phyloP scores from a whole-genome alignment of 2,797 vertebrate species.

The Neomorphus geoffroyi region DNA sequence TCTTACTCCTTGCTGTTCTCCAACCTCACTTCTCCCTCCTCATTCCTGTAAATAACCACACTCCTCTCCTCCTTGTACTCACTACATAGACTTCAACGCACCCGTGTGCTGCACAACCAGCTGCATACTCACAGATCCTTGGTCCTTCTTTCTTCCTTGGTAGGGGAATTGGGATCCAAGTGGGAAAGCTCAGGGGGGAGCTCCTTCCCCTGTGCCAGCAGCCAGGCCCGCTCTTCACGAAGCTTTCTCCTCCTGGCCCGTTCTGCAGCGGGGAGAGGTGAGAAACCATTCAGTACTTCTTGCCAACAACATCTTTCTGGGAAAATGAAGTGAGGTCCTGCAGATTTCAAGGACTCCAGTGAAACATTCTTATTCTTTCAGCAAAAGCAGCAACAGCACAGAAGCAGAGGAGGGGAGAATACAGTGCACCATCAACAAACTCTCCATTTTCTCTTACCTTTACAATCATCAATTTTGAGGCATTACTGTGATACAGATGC shows the following conservation, averaged over 20 bases:
- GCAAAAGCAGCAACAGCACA: neutral
- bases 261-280: conserved; percentile 73
- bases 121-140: conserved; percentile 87
- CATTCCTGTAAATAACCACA: neutral
- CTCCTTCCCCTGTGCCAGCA: conserved; percentile 93
- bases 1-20: neutral
- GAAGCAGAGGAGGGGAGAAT: neutral
- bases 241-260: conserved; percentile 92
- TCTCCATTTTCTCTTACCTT: neutral
- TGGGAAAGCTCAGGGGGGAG: conserved; percentile 91
- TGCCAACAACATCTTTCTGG: neutral
- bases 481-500: neutral
- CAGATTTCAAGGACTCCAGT: neutral
- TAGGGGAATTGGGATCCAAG: conserved; percentile 89
- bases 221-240: conserved; percentile 92
- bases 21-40: neutral
- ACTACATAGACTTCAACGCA: neutral
- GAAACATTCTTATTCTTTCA: neutral
- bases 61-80: neutral
- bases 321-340: neutral
- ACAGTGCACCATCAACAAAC: rapidly evolving
- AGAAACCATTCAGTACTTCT: neutral
- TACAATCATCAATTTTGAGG: neutral
- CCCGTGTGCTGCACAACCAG: neutral
- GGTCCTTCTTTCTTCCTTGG: conserved; percentile 81